Base-by-base conservation (phyloP, 2,888 invertebrate species). In the Teleogryllus oceanicus region DNA sequence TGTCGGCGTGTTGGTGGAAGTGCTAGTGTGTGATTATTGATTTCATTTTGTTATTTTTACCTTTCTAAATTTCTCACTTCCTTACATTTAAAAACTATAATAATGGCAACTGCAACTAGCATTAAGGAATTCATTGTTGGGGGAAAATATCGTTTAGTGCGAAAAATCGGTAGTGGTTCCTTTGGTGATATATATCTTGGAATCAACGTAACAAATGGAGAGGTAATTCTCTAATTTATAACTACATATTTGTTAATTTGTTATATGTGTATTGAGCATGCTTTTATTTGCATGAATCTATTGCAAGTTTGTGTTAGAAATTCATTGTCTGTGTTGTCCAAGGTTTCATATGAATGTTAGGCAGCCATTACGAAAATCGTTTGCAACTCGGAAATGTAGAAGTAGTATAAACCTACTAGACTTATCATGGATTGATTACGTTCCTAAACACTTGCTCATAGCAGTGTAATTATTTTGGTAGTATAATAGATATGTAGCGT, bases 101-200 rank as follows among this genome's bases (percentile, higher is more conserved):
- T 75, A 77, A 80, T 81, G 80, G 80, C 81, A 80, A 77, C 80
- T 76, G 78, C 81, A 76, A 50, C 74, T 77, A 79, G 13, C 83
- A 78, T 81, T 80, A 91, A 91, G 86, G 95, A 95, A 88, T 92
- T 95, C 88, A 91, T 95, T 87, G 93, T 96, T 88, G 95, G 95
- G 88, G 95, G 94, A 86, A 96, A 95, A 90, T 98, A 97, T 90
- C 94, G 97, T 88, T 91, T 98, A 86, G 93, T 97, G 87, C 92
- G 97, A 85, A 98, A 97, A 92, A 97, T 99, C 88, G 97, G 99
- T 86, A 97, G 97, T 89, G 99, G 99, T 85, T 99, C 99, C 84
- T 99, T 99, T 88, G 99, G 99, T 86, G 99, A 99, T 90, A 99
- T 99, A 88, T 99, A 96, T 90, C 91, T 99, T 88, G 98, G 96